phyloP scores from a whole-genome alignment of 2,113 vertebrate species.

The Scomber colias region DNA sequence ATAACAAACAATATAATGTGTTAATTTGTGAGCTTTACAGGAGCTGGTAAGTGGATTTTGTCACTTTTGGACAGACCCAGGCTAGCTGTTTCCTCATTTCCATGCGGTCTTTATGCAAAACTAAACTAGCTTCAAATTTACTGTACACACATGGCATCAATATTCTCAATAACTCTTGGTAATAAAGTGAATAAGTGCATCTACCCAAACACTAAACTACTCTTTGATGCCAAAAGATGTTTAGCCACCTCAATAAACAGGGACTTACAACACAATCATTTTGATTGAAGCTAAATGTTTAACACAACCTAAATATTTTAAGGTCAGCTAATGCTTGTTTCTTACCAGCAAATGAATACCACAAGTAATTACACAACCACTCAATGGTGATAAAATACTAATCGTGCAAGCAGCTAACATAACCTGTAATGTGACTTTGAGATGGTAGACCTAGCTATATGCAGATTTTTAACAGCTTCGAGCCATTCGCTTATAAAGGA shows the following conservation, averaged over 20 bases:
- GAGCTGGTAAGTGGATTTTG: no score
- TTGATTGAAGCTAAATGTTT: neutral
- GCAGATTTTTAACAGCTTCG: neutral
- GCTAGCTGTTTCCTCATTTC: no score
- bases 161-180: no score
- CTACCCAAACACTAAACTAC: no score
- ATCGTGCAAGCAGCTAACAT: neutral
- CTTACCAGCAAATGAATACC: neutral
- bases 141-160: no score
- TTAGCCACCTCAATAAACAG: neutral
- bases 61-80: no score
- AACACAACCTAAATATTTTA: neutral
- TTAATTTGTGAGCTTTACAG: no score
- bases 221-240: neutral
- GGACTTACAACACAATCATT: neutral
- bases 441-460: neutral
- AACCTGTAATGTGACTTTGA: slow-evolving; percentile 20
- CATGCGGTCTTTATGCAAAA: no score
- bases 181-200: no score
- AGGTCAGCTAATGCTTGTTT: neutral
- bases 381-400: neutral
- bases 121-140: no score
- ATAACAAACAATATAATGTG: no score
- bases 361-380: neutral
- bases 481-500: neutral